Base-by-base conservation (phyloP, 1,140 invertebrate genomes). In the Eufriesea mexicana region DNA sequence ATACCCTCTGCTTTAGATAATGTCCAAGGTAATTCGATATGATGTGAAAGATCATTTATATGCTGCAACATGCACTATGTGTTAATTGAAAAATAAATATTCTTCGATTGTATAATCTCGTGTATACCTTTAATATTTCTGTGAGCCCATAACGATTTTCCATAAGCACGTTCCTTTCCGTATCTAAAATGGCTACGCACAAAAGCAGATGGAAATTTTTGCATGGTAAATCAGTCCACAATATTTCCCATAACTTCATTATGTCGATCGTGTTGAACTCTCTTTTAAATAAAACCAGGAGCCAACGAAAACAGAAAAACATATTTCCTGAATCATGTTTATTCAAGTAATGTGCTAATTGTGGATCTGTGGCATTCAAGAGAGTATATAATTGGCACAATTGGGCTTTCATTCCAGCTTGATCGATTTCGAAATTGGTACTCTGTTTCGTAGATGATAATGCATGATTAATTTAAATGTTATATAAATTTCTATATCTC, bases 231-330 rank as follows among this genome's bases (percentile, higher is more conserved):
- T 96, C 97, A 0, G 98, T 98, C 98, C 98, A 99, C 9, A 99
- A 91, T 12, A 98, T 96, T 95, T 98, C 96, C 96, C 97, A 97
- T 62, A 97, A 90, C 89, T 96, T 96, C 94, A 98, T 96, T 62
- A 97, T 96, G 90, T 98, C 97, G 8, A 95, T 93, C 68, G 96
- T 95, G 47, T 95, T 95, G 88, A 98, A 96, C 94, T 98, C 97
- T 84, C 97, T 92, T 93, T 98, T 98, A 89, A 97, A 98, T 93
- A 97, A 96, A 14, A 98, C 97, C 8, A 98, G 94, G 5, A 98
- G 94, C 97, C 97, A 98, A 25, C 99, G 97, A 94, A 99, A 99
- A 94, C 98, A 99, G 94, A 99, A 99, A 92, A 99, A 99, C 97
- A 99, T 98, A 92, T 99, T 99, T 7, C 97, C 97, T 5, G 99